phyloP scores from a whole-genome alignment of 2,113 vertebrate genomes.

The Ondatra zibethicus region DNA sequence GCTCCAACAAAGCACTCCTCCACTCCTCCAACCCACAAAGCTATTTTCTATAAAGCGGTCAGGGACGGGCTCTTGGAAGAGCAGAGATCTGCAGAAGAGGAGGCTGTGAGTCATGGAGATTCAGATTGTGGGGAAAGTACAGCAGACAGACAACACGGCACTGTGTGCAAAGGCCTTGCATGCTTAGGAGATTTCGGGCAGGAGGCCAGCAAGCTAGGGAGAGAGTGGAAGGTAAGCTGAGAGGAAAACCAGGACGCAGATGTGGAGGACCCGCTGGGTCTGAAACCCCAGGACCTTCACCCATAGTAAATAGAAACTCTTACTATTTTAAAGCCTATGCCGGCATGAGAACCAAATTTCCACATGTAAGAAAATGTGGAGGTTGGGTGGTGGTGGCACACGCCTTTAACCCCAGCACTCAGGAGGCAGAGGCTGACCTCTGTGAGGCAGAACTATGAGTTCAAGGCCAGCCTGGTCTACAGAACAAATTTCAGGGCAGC shows the following conservation, averaged over 20 bases:
- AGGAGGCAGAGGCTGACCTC: too few relatives aligned
- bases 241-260: neutral
- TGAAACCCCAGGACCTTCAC: neutral
- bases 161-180: neutral
- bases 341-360: neutral
- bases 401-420: too few relatives aligned
- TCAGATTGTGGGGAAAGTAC: neutral
- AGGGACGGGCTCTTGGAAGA: neutral
- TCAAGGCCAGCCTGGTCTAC: too few relatives aligned
- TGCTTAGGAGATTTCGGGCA: neutral
- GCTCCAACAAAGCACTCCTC: neutral
- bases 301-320: neutral
- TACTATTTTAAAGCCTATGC: neutral
- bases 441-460: too few relatives aligned
- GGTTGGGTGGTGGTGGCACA: too few relatives aligned
- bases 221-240: neutral
- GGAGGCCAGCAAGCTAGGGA: neutral
- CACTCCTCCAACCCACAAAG: neutral
- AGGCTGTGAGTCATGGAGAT: neutral
- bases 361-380: neutral
- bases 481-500: too few relatives aligned
- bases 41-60: neutral
- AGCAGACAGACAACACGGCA: too few relatives aligned
- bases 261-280: neutral
- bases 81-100: neutral